phyloP scores from a whole-genome alignment of 2,888 invertebrate genomes.

The Melangyna quadrimaculata region DNA sequence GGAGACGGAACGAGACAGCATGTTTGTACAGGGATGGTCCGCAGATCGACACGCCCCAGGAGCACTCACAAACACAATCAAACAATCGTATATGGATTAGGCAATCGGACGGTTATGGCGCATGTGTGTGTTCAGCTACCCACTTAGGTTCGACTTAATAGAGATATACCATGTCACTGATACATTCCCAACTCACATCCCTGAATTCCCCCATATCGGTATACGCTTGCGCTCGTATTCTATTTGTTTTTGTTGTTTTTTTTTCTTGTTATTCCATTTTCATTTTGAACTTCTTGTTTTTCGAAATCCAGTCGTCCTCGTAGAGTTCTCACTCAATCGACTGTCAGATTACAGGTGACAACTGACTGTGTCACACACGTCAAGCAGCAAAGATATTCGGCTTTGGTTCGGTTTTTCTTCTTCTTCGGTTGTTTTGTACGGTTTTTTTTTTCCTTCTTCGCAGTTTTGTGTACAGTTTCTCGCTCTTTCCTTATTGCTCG shows the following conservation, averaged over 20 bases:
- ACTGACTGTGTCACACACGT: conserved; percentile 79
- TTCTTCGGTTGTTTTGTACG: conserved; percentile 52
- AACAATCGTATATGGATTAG: conserved; percentile 35
- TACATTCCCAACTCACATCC: conserved; percentile 33
- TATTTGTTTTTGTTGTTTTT: background rate
- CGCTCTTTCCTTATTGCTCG: conserved; percentile 33
- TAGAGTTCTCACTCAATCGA: conserved; percentile 75
- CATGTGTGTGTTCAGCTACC: conserved; percentile 35
- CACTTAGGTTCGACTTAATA: conserved; percentile 55
- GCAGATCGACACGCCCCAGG: background rate
- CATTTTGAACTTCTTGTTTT: conserved; percentile 25
- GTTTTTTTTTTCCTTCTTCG: conserved; percentile 25
- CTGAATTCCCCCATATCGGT: conserved; percentile 16
- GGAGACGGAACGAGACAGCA: conserved; percentile 35
- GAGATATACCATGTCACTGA: conserved; percentile 63
- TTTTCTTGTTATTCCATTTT: background rate
- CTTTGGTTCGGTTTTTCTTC: conserved; percentile 60
- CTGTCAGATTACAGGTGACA: conserved; percentile 81
- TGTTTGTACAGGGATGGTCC: conserved; percentile 10
- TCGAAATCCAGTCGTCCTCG: conserved; percentile 73
- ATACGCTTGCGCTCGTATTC: conserved; percentile 65
- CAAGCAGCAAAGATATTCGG: conserved; percentile 64
- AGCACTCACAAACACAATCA: background rate
- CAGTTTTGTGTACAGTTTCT: conserved; percentile 20
- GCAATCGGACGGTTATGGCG: conserved; percentile 16